Evolutionary conservation across 2,113 vertebrate species (phyloP), one percentile per base, ranked within the genome.

Genomic region (Patagioenas fasciata): DNA sequence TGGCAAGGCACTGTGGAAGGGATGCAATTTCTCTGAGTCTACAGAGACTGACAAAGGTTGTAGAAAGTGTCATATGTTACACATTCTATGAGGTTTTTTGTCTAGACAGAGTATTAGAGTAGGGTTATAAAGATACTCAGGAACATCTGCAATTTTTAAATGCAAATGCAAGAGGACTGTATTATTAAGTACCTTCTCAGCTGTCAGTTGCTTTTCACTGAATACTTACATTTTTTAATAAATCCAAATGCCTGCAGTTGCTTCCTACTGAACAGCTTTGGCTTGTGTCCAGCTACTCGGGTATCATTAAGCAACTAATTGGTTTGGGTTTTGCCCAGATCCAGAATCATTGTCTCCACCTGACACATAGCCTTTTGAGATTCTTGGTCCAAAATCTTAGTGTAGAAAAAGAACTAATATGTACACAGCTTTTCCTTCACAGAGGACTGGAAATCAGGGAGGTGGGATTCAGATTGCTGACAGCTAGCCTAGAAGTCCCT

Each of bases 21-120:
- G 82, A 93, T 53, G 77, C 67, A 42, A 13, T 64, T 96, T 89
- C 85, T 96, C 80, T 93, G n/a, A 56, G 54, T 92, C 80, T 79
- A 32, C 51, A 84, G 90, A 75, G 44, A 34, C 69, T 95, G 90
- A 97, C 50, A 93, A 94, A 84, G 95, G 80, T 86, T 81, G 18
- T 90, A 93, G 95, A 94, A 94, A 94, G 88, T 74, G 70, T 95
- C 91, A 25, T 88, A 29, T 88, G 84, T 94, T 96, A 48, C 48
- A 48, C 10, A 25, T 85, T 96, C 85, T 92, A 67, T 96, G 94
- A 90, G 89, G 44, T 48, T 95, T 93, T 94, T 95, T 96, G 97
- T 98, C 97, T 98, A 98, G 97, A 98, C 97, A 97, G 95, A 95
- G 83, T 78, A 57, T 93, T 96, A 97, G 78, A 94, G 51, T 70